Evolutionary conservation across 2,113 vertebrate genomes (phyloP), one percentile per base, ranked within the genome.

Genomic region (Embiotoca jacksoni): DNA sequence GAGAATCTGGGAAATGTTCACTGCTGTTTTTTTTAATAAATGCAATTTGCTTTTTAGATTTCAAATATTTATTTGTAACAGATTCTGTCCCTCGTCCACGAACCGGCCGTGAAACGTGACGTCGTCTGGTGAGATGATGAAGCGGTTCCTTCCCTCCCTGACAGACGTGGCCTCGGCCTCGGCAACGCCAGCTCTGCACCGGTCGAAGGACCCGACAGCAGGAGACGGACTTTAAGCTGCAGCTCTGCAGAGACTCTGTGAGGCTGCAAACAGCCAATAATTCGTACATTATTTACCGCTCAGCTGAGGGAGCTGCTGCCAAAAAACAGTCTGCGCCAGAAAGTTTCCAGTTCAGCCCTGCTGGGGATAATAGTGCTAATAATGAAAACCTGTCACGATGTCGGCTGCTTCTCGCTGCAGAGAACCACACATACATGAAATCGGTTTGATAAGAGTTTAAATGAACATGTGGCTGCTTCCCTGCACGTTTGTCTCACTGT

Each of bases 281-380:
- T 78, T 56, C 68, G 58, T 88, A 58, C 74, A 86, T 89, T 89
- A 89, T 92, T 89, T 83, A 92, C 65, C 64, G 14, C 58, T 71
- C 49, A 56, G 68, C 55, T 73, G 31, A 54, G 54, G 65, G 49
- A 64, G 54, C 73, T 3, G 68, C 72, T 59, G 74, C 64, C 63
- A 62, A 49, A 76, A 53, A 31, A 41, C 63, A 36, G 14, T 6
- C 32, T 5, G 41, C 16, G 64, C 64, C 60, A 59, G 37, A 63
- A 37, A 69, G 60, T 57, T 58, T 54, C 55, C 44, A 75, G 37
- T 49, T 31, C 44, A 7, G 13, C 44, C 69, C 80, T 63, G 44
- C 1, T 1, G 67, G 50, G 75, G 31, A 39, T 57, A 39, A 60
- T 46, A 35, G 35, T 4, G 37, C 72, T 57, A 31, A 80, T 71